These are phyloP conservation scores for Lissonota sp. DNA, from an alignment of 2,888 invertebrate genomes.

Conservation along the genomic window DNA sequence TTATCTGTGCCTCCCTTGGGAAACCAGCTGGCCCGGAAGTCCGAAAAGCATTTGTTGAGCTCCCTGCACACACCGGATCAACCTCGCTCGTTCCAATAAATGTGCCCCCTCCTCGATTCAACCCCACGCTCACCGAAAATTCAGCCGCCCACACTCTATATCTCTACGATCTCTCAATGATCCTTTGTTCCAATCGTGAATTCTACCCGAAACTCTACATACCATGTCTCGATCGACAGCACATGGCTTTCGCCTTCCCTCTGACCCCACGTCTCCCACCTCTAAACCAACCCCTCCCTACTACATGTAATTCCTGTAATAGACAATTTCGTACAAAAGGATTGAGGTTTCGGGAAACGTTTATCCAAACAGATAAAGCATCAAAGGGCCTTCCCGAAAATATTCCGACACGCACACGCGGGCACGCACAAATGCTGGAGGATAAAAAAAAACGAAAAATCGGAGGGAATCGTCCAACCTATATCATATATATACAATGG, in stretches of 20 bases:
- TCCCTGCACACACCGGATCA: conserved; percentile 17
- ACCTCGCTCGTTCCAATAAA: conserved; percentile 36
- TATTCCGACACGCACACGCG: conserved; percentile 15
- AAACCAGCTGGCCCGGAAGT: conserved; percentile 61
- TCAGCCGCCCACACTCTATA: conserved; percentile 1
- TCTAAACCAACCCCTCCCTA: neutral
- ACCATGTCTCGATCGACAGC: conserved; percentile 15
- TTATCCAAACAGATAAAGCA: conserved; percentile 30
- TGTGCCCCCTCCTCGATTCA: conserved; percentile 25
- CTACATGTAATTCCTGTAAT: conserved; percentile 46
- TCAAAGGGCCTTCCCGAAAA: conserved; percentile 33
- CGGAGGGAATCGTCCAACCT: conserved; percentile 8
- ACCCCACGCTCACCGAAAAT: neutral
- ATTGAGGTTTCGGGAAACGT: conserved; percentile 47
- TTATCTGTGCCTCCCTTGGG: conserved; percentile 26
- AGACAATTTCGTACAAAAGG: conserved; percentile 56
- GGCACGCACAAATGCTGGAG: neutral
- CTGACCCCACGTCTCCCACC: too few species aligned
- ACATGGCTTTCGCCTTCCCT: conserved; percentile 7
- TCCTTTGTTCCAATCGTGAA: conserved; percentile 58
- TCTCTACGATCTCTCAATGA: conserved; percentile 22
- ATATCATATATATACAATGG: neutral
- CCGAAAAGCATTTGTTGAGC: conserved; percentile 30
- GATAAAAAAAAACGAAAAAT: neutral
- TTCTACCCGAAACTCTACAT: conserved; percentile 27